These are phyloP conservation scores for Cloeon dipterum DNA, from an alignment of 2,888 invertebrate species.

Conservation along the genomic window DNA sequence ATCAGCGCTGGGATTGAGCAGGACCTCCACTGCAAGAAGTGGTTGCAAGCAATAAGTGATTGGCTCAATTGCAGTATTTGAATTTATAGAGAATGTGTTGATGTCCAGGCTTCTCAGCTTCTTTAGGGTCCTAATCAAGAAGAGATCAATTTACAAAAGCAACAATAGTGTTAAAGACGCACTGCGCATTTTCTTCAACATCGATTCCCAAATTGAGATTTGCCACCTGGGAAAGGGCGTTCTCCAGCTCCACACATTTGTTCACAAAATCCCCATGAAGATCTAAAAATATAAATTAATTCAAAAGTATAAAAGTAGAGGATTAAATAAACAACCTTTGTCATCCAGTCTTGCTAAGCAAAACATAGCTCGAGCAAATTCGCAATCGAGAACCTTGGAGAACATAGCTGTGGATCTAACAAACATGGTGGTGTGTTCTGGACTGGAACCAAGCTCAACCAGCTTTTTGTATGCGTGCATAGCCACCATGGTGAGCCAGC, in stretches of 20 bases:
- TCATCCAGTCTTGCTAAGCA: constrained; percentile 65
- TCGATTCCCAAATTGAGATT: constrained; percentile 9
- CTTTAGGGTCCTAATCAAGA: constrained; percentile 17
- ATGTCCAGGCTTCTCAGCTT: neutral
- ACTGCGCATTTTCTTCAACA: constrained; percentile 5
- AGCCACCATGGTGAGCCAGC: constrained; percentile 62
- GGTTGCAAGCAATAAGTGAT: constrained; percentile 57
- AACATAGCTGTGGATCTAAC: constrained; percentile 45
- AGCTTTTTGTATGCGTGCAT: constrained; percentile 21
- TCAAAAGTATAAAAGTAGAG: neutral
- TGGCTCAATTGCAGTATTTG: constrained; percentile 28
- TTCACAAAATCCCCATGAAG: constrained; percentile 42
- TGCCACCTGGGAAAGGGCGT: constrained; percentile 29
- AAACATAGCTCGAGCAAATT: constrained; percentile 60
- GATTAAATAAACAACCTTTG: constrained; percentile 34
- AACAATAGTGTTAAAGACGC: too few species aligned
- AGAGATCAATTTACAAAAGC: constrained; percentile 34
- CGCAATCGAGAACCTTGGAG: constrained; percentile 40
- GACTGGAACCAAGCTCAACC: constrained; percentile 10
- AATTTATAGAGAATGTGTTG: neutral
- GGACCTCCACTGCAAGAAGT: constrained; percentile 59
- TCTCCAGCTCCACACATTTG: constrained; percentile 50
- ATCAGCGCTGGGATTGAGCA: constrained; percentile 65
- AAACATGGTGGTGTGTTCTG: constrained; percentile 34
- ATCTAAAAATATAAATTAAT: constrained; percentile 17